Evolutionary conservation across 2,888 invertebrate species (phyloP).

Genomic region (Sarcophaga subvicina): DNA sequence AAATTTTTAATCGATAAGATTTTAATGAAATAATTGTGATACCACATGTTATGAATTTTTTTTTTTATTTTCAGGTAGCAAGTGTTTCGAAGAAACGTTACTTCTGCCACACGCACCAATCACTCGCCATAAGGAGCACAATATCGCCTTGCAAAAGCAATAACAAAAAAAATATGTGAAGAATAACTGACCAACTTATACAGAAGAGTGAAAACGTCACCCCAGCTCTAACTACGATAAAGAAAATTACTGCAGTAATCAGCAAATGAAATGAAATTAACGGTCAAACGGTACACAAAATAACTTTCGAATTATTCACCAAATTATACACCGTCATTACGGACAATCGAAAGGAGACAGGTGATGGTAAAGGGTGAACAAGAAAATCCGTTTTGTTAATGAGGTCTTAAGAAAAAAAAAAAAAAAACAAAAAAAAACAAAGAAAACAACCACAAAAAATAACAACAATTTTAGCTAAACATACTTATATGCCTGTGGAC

Average conservation of each 20-base stretch:
- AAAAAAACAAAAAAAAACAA: not conserved
- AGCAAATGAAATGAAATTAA: slow-evolving; percentile 2
- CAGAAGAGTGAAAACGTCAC: not conserved
- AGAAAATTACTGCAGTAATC: slow-evolving; percentile 28
- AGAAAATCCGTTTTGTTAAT: slow-evolving; percentile 27
- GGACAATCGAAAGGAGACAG: not conserved
- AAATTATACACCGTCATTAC: not conserved
- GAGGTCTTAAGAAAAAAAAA: not conserved
- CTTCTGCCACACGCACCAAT: not conserved
- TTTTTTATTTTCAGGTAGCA: not conserved
- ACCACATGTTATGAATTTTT: not conserved
- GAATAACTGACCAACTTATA: not conserved
- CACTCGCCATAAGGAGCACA: slow-evolving; percentile 25
- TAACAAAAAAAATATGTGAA: not conserved
- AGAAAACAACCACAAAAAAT: not conserved
- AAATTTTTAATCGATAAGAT: not conserved
- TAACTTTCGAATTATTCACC: slow-evolving; percentile 3
- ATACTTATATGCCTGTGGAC: not conserved
- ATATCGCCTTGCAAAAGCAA: slow-evolving; percentile 15
- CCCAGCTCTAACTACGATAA: not conserved
- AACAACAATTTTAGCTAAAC: not conserved
- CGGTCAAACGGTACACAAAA: not conserved
- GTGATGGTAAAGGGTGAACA: not conserved
- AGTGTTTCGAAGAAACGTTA: not conserved
- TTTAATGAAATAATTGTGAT: not conserved